phyloP scores from a whole-genome alignment of 2,888 invertebrate species.

The Drosophila limbata region DNA sequence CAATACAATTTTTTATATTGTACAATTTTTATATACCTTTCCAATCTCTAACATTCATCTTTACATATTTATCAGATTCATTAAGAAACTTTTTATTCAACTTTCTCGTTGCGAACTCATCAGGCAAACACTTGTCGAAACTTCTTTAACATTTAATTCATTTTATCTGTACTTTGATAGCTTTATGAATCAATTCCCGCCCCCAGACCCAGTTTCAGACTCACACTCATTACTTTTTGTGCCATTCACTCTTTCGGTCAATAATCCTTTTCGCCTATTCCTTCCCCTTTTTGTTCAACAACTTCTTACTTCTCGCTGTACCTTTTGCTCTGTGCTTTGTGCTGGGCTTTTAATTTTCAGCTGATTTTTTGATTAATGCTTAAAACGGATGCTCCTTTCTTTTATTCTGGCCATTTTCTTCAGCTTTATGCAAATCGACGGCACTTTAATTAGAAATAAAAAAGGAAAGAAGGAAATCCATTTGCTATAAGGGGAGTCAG shows the following conservation, averaged over 20 bases:
- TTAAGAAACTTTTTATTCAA: slow-evolving; percentile 1
- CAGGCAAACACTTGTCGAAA: slow-evolving; percentile 8
- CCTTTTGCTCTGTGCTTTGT: slow-evolving; percentile 40
- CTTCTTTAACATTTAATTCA: slow-evolving; percentile 20
- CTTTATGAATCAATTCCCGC: slow-evolving; percentile 40
- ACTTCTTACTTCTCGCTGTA: slow-evolving; percentile 22
- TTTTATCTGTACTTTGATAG: slow-evolving; percentile 24
- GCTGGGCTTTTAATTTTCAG: slow-evolving; percentile 71
- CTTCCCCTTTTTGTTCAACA: slow-evolving; percentile 16
- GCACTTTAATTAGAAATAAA: slow-evolving; percentile 75
- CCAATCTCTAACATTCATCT: neutral
- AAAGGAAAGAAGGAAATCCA: neutral
- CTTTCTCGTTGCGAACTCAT: slow-evolving; percentile 1
- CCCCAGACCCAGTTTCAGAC: slow-evolving; percentile 8
- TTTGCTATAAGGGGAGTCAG: slow-evolving; percentile 15
- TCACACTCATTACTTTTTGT: slow-evolving; percentile 9
- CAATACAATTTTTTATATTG: neutral
- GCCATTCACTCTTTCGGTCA: slow-evolving; percentile 34
- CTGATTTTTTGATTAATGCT: slow-evolving; percentile 81
- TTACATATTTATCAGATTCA: neutral
- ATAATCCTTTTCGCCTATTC: slow-evolving; percentile 48
- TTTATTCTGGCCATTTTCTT: slow-evolving; percentile 12
- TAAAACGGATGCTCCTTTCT: slow-evolving; percentile 65
- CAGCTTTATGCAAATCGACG: slow-evolving; percentile 69
- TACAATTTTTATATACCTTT: neutral